Evolutionary conservation across 1,140 invertebrate genomes (phyloP), one percentile per base, ranked within the genome.

Genomic region (Argopecten irradians): DNA sequence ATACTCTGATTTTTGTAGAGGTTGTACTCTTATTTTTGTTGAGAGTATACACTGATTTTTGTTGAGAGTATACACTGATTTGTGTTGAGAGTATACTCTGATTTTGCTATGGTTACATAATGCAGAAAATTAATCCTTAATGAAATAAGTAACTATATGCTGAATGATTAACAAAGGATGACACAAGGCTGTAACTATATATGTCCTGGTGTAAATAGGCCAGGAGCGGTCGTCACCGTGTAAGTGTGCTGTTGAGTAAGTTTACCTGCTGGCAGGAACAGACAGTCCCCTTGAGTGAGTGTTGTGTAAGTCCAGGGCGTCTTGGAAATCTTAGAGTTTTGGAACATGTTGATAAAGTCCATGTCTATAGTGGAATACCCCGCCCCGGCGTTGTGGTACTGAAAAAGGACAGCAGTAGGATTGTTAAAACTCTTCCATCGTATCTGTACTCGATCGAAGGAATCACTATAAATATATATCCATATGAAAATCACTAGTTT

Each of bases 181-280:
- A 1, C 0, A 85, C 9, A 0, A 1, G 19, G 0, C 1, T 7
- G 28, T 0, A 0, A 35, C 22, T 35, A 9, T 85, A 85, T 13
- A 0, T 14, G 39, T 34, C 0, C 16, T 19, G 22, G 0, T 16
- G 16, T 85, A 1, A 19, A 33, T 34, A 0, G 19, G 55, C n/a
- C 1, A 19, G 32, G 9, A 46, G 14, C 11, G 11, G 0, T 0
- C 28, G 0, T 28, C 34, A 13, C 5, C 11, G 34, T 55, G n/a
- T 0, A 28, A 9, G 1, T 0, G 0, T 35, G 0, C 19, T n/a
- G 19, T 16, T 28, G 19, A 71, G 0, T n/a, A 7, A 43, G 87
- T 55, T 19, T 92, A 95, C 95, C 94, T 86, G 94, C 94, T 16
- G 95, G 95, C n/a, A 95, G 92, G 86, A 94, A 93, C 13, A 96